Percentiles rank a stretch among this genome's conserved stretches.
phyloP scores from a whole-genome alignment of 2,797 vertebrate genomes.

The Siniperca obscura region DNA sequence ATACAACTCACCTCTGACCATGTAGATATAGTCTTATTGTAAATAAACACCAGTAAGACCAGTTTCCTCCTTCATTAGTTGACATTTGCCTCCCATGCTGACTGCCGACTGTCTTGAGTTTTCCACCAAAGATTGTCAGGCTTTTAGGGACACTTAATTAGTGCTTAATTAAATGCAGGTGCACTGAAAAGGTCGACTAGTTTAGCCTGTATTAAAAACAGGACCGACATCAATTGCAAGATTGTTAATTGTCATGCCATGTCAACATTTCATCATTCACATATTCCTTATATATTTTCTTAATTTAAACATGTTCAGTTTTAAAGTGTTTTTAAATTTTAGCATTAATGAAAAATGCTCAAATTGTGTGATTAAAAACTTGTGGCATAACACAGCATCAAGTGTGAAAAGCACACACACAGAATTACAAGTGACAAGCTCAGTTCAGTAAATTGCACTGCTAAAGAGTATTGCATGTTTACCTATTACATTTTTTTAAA shows the following conservation, averaged over 20 bases:
- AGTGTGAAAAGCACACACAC: not conserved
- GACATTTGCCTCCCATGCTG: conserved; percentile 36
- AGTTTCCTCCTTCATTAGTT: conserved; percentile 21
- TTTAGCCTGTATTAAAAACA: conserved; percentile 36
- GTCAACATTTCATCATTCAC: conserved; percentile 7
- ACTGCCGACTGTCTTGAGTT: conserved; percentile 18
- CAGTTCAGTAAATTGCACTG: conserved; percentile 5
- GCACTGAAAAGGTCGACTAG: conserved; percentile 45
- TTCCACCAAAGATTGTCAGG: conserved; percentile 21
- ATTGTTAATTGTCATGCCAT: not conserved
- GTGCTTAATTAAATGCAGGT: conserved; percentile 40
- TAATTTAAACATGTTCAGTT: not conserved
- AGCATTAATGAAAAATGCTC: not conserved
- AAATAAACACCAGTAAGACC: not conserved
- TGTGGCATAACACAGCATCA: conserved; percentile 1
- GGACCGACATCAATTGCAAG: not conserved
- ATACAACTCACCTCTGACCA: not conserved
- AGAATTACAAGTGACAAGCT: not conserved
- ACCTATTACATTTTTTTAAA: not conserved
- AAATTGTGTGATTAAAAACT: not conserved
- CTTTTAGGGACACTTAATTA: conserved; percentile 56
- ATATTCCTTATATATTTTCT: not conserved
- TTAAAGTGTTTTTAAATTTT: not conserved
- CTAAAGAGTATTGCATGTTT: not conserved
- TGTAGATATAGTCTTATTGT: not conserved